These are phyloP conservation scores for Nebria salina DNA, from an alignment of 2,888 invertebrate species.

Conservation along the genomic window DNA sequence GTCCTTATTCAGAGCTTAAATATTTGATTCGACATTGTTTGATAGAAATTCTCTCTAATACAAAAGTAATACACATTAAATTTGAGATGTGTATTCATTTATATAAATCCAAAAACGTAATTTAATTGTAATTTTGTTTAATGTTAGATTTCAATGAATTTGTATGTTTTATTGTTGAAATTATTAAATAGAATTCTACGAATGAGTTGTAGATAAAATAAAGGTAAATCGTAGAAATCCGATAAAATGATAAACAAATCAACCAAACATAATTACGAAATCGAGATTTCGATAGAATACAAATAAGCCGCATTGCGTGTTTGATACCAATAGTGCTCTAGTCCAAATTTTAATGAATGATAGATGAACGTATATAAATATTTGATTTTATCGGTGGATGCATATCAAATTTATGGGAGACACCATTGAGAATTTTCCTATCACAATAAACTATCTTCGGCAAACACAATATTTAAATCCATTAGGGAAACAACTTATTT, in stretches of 20 bases:
- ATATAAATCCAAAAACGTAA: too few relatives aligned
- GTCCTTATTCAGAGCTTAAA: too few relatives aligned
- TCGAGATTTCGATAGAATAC: not conserved
- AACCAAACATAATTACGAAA: not conserved
- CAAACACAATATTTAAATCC: not conserved
- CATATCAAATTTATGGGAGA: not conserved
- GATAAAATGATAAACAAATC: not conserved
- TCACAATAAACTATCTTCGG: not conserved
- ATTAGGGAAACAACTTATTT: not conserved
- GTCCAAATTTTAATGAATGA: not conserved
- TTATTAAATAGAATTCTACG: not conserved
- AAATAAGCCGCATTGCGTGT: not conserved
- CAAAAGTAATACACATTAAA: too few relatives aligned
- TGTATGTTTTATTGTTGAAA: too few relatives aligned
- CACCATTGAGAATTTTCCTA: not conserved
- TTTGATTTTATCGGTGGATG: not conserved
- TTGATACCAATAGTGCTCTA: not conserved
- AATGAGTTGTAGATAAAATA: not conserved
- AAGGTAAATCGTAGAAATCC: not conserved
- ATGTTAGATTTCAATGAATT: too few relatives aligned
- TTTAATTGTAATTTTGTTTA: too few relatives aligned
- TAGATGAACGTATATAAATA: not conserved
- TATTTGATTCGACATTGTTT: too few relatives aligned
- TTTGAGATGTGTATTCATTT: too few relatives aligned
- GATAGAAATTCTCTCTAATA: too few relatives aligned